Base-by-base conservation (phyloP, 2,797 vertebrate species). In the Meriones psammophilus region DNA sequence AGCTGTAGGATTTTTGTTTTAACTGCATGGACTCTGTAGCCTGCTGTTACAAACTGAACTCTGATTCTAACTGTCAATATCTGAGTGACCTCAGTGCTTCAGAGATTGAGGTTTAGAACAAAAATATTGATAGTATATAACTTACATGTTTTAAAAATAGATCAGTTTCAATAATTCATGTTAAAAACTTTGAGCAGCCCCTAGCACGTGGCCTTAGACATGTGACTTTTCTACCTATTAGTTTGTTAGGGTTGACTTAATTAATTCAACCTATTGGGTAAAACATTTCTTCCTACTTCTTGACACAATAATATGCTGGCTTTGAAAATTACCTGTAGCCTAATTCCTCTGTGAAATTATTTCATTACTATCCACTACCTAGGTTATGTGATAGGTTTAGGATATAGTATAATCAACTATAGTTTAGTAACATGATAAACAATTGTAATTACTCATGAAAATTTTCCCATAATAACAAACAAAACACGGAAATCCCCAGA, bases 311-410 rank as follows among this genome's bases (percentile, higher is more conserved):
- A 42, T 80, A 8, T 74, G 42, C 66, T 83, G 74, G n/a, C 12
- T 89, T 86, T 64, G 94, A 17, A 20, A 79, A 68, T 39, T 56
- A 1, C 36, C 15, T 5, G n/a, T 84, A 64, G 71, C 15, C 12
- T 28, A 94, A 4, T 15, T 96, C 17, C 20, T 88, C 30, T 92
- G 50, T 78, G 62, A 94, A 95, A 58, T 85, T 26, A 85, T 87
- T 28, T 33, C 22, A 81, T 1, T 50, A 78, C 60, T 79, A 54
- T 78, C 79, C 10, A 68, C 89, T 93, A 28, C 39, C 8, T 69
- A 8, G 22, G 0, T 56, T 24, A 62, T 93, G 18, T 30, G 3
- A 77, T 78, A 87, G 8, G 20, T 89, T 36, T 36, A 83, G 36
- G 39, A 92, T 85, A 78, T 69, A 62, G 13, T 84, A 74, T 20